Conservation (phyloP, 1,140 invertebrate species). For the Littorina saxatilis region DNA sequence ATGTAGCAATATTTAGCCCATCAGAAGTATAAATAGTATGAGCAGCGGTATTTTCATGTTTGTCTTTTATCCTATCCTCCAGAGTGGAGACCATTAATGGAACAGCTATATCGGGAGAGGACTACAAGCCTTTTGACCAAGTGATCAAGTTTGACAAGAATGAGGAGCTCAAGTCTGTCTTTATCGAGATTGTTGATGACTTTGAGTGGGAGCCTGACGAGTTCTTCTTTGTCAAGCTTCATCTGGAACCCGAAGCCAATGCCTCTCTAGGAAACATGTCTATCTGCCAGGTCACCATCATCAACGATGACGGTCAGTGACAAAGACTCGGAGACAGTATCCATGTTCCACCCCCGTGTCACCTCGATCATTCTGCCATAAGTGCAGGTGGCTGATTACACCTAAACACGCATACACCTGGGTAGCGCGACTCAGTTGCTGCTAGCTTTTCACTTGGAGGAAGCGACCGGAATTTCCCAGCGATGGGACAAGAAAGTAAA, state of each 20-base stretch:
- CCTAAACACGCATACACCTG: too few species aligned
- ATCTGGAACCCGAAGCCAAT: slow-evolving; percentile 68
- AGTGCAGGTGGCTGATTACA: too few species aligned
- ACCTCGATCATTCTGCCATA: too few species aligned
- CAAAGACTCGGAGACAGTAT: too few species aligned
- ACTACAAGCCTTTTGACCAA: slow-evolving; percentile 80
- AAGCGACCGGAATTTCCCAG: too few species aligned
- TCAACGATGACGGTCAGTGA: slow-evolving; percentile 82
- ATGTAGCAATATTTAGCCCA: too few species aligned
- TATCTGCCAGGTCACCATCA: slow-evolving; percentile 83
- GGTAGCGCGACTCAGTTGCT: too few species aligned
- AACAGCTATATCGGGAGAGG: slow-evolving; percentile 79
- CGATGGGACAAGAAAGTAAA: too few species aligned
- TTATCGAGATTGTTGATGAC: slow-evolving; percentile 81
- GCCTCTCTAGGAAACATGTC: slow-evolving; percentile 77
- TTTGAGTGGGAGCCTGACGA: slow-evolving; percentile 83
- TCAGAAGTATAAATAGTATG: too few species aligned
- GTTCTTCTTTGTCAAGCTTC: slow-evolving; percentile 81
- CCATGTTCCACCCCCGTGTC: too few species aligned
- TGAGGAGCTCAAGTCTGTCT: slow-evolving; percentile 79
- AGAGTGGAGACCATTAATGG: slow-evolving; percentile 83
- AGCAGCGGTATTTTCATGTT: too few species aligned
- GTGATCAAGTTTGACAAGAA: slow-evolving; percentile 79
- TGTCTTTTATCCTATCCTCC: slow-evolving; percentile 37
- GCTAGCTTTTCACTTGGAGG: too few species aligned